These are phyloP conservation scores for Polypterus bichir DNA, from an alignment of 2,113 vertebrate species.

Conservation along the genomic window DNA sequence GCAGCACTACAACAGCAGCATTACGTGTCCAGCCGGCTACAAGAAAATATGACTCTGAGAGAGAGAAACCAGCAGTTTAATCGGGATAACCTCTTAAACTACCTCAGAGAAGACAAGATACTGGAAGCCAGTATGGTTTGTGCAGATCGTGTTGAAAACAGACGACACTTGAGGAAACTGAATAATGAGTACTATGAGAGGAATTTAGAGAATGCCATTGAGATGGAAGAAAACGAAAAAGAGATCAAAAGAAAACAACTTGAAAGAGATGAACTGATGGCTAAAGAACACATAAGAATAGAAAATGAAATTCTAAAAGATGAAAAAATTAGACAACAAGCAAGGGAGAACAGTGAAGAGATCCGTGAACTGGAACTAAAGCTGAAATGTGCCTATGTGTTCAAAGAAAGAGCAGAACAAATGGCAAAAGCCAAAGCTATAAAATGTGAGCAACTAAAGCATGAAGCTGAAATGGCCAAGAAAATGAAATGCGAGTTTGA, in stretches of 20 bases:
- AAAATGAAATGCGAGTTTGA: constrained; percentile 47
- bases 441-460: constrained; percentile 44
- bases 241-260: constrained; percentile 19
- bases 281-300: constrained; percentile 36
- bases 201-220: constrained; percentile 39
- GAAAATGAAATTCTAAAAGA: constrained; percentile 35
- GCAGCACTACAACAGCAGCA: background rate
- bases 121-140: constrained; percentile 20
- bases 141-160: constrained; percentile 25
- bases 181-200: constrained; percentile 37
- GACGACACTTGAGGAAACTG: constrained; percentile 25
- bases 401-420: constrained; percentile 54
- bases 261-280: constrained; percentile 43
- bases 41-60: background rate
- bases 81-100: constrained; percentile 14
- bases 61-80: constrained; percentile 6
- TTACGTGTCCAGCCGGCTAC: background rate
- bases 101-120: constrained; percentile 13
- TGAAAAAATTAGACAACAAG: constrained; percentile 54
- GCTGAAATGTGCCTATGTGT: constrained; percentile 51
- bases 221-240: constrained; percentile 38
- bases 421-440: constrained; percentile 49
- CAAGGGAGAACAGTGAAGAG: constrained; percentile 60
- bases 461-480: constrained; percentile 42
- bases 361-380: constrained; percentile 56